Base-by-base conservation (phyloP, 2,797 vertebrate genomes). In the Melanotaenia trifasciata region DNA sequence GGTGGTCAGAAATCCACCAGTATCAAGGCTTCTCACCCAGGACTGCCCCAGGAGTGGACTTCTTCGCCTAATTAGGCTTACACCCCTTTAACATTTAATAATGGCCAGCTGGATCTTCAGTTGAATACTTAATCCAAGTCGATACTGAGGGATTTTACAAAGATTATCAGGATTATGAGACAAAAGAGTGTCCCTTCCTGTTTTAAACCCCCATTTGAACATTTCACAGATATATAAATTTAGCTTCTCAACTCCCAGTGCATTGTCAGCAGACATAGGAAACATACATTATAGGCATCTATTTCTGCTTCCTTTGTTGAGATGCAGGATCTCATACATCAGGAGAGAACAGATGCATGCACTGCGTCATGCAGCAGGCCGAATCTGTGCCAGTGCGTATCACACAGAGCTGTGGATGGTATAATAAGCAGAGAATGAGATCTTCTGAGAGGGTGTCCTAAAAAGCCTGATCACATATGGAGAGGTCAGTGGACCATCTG, bases 61-160 rank as follows among this genome's bases (percentile, higher is more conserved):
- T 89, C 87, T 89, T 86, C 65, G 68, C 74, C 90, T 94, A 93
- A 94, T 94, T 93, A 93, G 89, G 89, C 90, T 93, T 91, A 91
- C 63, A 82, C 84, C 87, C 85, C 87, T 92, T 92, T 91, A 94
- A 92, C 92, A 90, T 93, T 92, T 94, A 93, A 94, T 94, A 93
- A 93, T 26, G 79, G 77, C 87, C 85, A 85, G 86, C 87, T 91
- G 90, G 91, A 90, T 89, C 84, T 93, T 78, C 79, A 84, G 69
- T 78, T 86, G 88, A 91, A 91, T 81, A 87, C 86, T 89, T 94
- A 93, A 94, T 94, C 92, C 91, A 58, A 83, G 85, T 86, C 67
- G 72, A 93, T 90, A 89, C 80, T 76, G 80, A 84, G 79, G 90
- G 93, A 92, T 94, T 93, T 90, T 68, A 81, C 77, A 53, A 86